These are phyloP conservation scores for Chascanopsetta lugubris DNA, from an alignment of 2,113 vertebrate genomes.

Conservation along the genomic window DNA sequence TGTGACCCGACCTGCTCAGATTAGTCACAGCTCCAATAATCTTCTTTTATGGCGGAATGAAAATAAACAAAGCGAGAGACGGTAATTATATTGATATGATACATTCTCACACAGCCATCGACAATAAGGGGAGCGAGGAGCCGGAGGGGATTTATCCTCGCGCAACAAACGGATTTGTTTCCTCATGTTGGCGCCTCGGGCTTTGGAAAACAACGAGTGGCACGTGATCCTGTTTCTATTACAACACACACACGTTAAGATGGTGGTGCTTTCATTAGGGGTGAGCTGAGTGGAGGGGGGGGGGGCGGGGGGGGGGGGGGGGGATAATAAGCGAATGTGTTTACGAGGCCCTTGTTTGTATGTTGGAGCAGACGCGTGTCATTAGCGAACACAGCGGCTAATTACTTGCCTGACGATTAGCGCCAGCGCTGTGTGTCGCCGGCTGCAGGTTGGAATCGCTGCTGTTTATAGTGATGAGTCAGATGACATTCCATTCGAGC, in stretches of 20 bases:
- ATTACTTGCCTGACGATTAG: constrained; percentile 31
- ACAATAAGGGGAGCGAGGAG: too few species aligned
- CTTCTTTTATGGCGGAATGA: not conserved
- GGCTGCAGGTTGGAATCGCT: too few species aligned
- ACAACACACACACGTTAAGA: constrained; percentile 28
- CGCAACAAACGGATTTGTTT: too few species aligned
- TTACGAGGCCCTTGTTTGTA: constrained; percentile 26
- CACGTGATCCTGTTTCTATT: constrained; percentile 39
- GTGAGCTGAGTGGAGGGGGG: not conserved
- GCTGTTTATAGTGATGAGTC: too few species aligned
- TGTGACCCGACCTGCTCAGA: constrained; percentile 10
- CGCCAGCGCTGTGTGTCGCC: constrained; percentile 4
- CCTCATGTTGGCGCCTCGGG: too few species aligned
- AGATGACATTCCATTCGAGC: too few species aligned
- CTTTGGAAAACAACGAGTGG: too few species aligned
- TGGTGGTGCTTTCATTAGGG: constrained; percentile 29
- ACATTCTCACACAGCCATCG: not conserved
- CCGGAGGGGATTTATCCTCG: too few species aligned
- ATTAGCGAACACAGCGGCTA: constrained; percentile 16
- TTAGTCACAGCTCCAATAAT: constrained; percentile 2
- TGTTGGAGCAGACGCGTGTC: constrained; percentile 23
- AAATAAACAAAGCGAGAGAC: too few species aligned
- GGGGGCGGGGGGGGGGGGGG: not conserved
- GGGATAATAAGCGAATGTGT: constrained; percentile 30
- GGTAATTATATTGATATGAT: not conserved